These are phyloP conservation scores for Numenius phaeopus DNA, from an alignment of 2,797 vertebrate genomes.

Conservation along the genomic window DNA sequence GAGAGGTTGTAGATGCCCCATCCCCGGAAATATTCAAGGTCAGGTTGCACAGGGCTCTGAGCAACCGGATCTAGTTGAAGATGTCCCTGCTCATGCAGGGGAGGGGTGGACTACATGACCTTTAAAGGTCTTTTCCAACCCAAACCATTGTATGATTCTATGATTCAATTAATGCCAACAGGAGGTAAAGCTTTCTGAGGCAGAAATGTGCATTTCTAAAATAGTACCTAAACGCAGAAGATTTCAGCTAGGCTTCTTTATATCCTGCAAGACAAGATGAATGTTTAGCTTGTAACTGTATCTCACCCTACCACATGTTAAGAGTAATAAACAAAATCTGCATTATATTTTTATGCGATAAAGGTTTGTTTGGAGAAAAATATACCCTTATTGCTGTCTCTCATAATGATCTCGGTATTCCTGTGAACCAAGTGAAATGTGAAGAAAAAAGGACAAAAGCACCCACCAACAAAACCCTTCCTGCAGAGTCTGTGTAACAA, in stretches of 20 bases:
- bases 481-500: not conserved
- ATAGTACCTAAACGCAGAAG: not conserved
- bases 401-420: not conserved
- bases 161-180: not conserved
- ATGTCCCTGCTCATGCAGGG: not conserved
- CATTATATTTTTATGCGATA: not conserved
- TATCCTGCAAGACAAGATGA: not conserved
- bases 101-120: accelerated
- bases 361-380: not conserved
- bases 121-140: not conserved
- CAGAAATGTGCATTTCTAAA: not conserved
- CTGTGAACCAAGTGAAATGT: not conserved
- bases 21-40: too few relatives aligned
- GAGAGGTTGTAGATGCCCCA: not conserved
- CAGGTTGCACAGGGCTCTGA: not conserved
- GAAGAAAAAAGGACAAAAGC: not conserved
- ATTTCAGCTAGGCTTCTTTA: not conserved
- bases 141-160: not conserved
- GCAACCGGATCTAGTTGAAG: not conserved
- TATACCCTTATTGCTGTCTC: not conserved
- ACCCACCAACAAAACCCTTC: not conserved
- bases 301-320: not conserved
- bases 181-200: not conserved
- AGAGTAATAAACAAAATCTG: not conserved
- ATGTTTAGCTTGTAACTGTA: not conserved